Conservation (phyloP, 37 sponge, comb jelly and placozoan species). For the Mnemiopsis leidyi region DNA sequence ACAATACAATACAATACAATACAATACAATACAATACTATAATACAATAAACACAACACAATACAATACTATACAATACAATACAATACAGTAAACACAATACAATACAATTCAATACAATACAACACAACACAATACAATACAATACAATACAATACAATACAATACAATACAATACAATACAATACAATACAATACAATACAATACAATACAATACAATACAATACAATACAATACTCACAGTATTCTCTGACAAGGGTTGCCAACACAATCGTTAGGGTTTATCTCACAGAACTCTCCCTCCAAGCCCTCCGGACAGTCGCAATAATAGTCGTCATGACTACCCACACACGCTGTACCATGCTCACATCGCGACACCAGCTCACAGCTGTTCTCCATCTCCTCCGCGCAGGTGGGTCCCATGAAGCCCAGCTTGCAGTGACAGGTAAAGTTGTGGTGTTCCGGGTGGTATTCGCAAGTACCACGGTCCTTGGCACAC, state of each 20-base stretch:
- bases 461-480: background rate
- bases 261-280: slow-evolving; percentile 9
- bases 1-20: too few relatives aligned
- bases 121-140: too few relatives aligned
- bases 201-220: too few relatives aligned
- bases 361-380: background rate
- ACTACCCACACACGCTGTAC: background rate
- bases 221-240: background rate
- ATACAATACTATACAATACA: too few relatives aligned
- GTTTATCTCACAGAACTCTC: slow-evolving; percentile 32
- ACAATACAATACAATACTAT: too few relatives aligned
- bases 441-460: slow-evolving; percentile 21
- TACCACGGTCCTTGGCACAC: background rate
- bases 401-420: background rate
- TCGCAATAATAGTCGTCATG: background rate
- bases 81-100: too few relatives aligned
- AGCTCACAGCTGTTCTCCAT: slow-evolving; percentile 43
- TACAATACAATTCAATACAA: too few relatives aligned
- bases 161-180: too few relatives aligned
- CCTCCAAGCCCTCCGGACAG: background rate
- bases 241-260: slow-evolving; percentile 29
- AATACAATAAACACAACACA: too few relatives aligned
- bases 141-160: too few relatives aligned
- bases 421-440: background rate
- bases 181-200: too few relatives aligned